Evolutionary conservation across 2,113 vertebrate species (phyloP).

Genomic region (Anthoscopus minutus): DNA sequence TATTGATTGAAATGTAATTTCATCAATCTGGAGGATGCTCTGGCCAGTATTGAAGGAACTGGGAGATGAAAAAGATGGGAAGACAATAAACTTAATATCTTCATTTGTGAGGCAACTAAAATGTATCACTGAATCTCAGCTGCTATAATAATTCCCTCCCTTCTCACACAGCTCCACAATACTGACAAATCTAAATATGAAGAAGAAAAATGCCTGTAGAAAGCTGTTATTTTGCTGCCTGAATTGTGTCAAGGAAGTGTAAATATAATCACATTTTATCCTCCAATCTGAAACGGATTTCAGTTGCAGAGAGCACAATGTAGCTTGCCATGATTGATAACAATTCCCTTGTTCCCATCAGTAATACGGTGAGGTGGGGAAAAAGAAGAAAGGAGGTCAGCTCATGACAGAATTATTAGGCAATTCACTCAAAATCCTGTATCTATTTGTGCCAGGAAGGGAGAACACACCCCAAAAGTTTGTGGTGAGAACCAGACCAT

Average conservation of each 20-base stretch:
- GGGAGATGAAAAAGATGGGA: constrained; percentile 13
- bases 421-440: constrained; percentile 45
- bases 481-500: background rate
- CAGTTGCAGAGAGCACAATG: constrained; percentile 68
- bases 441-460: background rate
- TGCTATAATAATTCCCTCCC: constrained; percentile 46
- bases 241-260: constrained; percentile 73
- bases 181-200: constrained; percentile 77
- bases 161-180: constrained; percentile 23
- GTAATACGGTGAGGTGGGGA: constrained; percentile 40
- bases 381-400: constrained; percentile 21
- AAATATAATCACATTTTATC: constrained; percentile 80
- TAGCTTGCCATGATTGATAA: constrained; percentile 71
- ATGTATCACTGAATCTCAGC: constrained; percentile 27
- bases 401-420: constrained; percentile 53
- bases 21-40: background rate
- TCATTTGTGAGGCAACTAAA: constrained; percentile 56
- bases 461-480: background rate
- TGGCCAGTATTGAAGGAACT: background rate
- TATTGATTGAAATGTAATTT: constrained; percentile 43
- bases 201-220: constrained; percentile 69
- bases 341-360: constrained; percentile 70
- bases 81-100: constrained; percentile 30
- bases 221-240: constrained; percentile 75
- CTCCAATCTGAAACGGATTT: constrained; percentile 73